These are phyloP conservation scores for Lepeophtheirus nordmannii DNA, from an alignment of 2,888 invertebrate genomes.

Conservation along the genomic window DNA sequence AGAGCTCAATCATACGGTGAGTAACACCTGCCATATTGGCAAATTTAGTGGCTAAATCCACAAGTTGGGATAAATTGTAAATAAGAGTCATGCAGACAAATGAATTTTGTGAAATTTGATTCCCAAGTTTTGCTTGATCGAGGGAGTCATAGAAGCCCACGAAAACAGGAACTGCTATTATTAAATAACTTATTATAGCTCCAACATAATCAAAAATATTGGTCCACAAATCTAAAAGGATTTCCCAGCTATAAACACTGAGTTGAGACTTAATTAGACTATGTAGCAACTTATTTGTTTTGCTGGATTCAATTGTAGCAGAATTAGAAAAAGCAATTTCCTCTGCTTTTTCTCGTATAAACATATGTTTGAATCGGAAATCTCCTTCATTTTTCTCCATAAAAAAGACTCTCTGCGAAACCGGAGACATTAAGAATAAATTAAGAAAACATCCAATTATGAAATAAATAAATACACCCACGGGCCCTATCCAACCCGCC, in stretches of 20 bases:
- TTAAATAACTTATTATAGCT: slow-evolving; percentile 42
- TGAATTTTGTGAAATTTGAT: slow-evolving; percentile 36
- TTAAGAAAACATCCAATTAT: slow-evolving; percentile 40
- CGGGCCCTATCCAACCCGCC: slow-evolving; percentile 43
- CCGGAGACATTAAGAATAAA: slow-evolving; percentile 41
- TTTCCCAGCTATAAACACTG: slow-evolving; percentile 34
- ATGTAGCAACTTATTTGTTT: slow-evolving; percentile 31
- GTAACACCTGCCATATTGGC: slow-evolving; percentile 41
- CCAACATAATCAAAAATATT: slow-evolving; percentile 27
- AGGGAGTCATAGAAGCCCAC: slow-evolving; percentile 37
- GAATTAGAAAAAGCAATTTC: slow-evolving; percentile 39
- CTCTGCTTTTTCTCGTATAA: slow-evolving; percentile 39
- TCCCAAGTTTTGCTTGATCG: slow-evolving; percentile 6
- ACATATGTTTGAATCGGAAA: slow-evolving; percentile 43
- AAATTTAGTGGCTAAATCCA: slow-evolving; percentile 36
- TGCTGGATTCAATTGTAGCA: slow-evolving; percentile 33
- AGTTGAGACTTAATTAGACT: slow-evolving; percentile 36
- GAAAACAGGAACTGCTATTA: slow-evolving; percentile 42
- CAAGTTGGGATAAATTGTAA: slow-evolving; percentile 40
- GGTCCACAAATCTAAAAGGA: slow-evolving; percentile 32
- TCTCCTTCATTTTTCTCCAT: slow-evolving; percentile 43
- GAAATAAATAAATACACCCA: slow-evolving; percentile 40
- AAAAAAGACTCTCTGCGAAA: slow-evolving; percentile 38
- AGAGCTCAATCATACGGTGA: slow-evolving; percentile 34
- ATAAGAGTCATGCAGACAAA: slow-evolving; percentile 44